phyloP scores from a whole-genome alignment of 2,888 invertebrate genomes.

The Parnassius glacialis region DNA sequence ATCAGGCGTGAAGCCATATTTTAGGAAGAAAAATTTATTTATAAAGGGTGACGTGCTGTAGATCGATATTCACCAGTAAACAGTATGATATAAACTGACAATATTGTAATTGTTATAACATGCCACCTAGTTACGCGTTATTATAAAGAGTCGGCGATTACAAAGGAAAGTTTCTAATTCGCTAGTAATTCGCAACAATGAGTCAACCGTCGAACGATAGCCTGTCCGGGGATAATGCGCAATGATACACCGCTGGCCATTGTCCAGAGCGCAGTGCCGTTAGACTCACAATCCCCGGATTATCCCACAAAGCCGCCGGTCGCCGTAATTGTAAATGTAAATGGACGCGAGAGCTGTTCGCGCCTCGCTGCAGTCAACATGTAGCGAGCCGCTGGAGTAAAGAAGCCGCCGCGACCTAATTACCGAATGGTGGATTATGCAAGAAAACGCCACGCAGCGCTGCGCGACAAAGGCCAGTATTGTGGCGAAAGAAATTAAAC shows the following conservation, averaged over 20 bases:
- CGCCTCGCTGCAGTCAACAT: constrained; percentile 72
- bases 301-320: constrained; percentile 72
- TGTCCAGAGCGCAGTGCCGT: constrained; percentile 62
- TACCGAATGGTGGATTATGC: constrained; percentile 65
- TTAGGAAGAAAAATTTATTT: constrained; percentile 45
- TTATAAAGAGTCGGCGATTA: constrained; percentile 52
- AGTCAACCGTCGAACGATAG: constrained; percentile 52
- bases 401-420: constrained; percentile 63
- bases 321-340: constrained; percentile 41
- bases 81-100: constrained; percentile 28
- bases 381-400: constrained; percentile 52
- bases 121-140: constrained; percentile 77
- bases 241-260: constrained; percentile 69
- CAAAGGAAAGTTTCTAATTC: constrained; percentile 71
- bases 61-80: constrained; percentile 29
- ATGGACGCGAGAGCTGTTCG: constrained; percentile 69
- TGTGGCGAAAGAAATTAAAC: constrained; percentile 63
- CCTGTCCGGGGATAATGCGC: constrained; percentile 67
- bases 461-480: constrained; percentile 54
- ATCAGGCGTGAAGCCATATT: constrained; percentile 54
- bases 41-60: constrained; percentile 41
- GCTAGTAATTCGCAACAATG: constrained; percentile 73
- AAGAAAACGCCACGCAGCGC: constrained; percentile 58
- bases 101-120: constrained; percentile 30
- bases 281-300: constrained; percentile 68